Evolutionary conservation across 2,888 invertebrate genomes (phyloP), one percentile per base, ranked within the genome.

Genomic region (Aphrophora alni): DNA sequence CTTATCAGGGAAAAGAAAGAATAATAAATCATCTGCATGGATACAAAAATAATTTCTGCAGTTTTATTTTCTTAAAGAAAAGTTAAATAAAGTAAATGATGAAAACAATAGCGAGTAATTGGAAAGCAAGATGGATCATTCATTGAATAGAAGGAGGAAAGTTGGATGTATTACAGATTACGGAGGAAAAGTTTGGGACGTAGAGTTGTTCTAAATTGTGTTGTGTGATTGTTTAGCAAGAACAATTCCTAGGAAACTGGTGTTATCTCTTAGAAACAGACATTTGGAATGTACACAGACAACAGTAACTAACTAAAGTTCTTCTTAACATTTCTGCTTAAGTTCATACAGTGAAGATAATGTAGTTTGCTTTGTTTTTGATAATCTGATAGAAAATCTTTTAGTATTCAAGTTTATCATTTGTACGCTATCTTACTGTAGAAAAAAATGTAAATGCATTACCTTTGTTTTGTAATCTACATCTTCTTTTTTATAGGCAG

Each of bases 211-310:
- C 2, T 5, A 44, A 44, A 44, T 14, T 44, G 44, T 44, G 44
- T 59, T 59, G 59, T 21, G 59, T 21, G 59, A 59, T 59, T 59
- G 59, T 59, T 59, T 59, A 5, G 59, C 7, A 14, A 59, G 59
- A 59, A 59, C 59, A 59, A 59, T 59, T 59, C 59, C 59, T 59
- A 59, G 59, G 59, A 59, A 59, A 59, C 21, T 59, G 59, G 59
- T 59, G 59, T 59, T 59, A 59, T 59, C 59, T 59, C 59, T 59
- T 21, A 59, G 21, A 8, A 59, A 59, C 59, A 59, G 21, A 59
- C 59, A 59, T 2, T n/a, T n/a, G n/a, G n/a, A n/a, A n/a, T n/a
- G n/a, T n/a, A n/a, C n/a, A 44, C 12, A 44, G 44, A 44, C 1
- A 44, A 44, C 12, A 44, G 14, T 14, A 10, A 44, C 44, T 44